Conservation (phyloP, 2,888 invertebrate species). For the Acrobeloides nanus region DNA sequence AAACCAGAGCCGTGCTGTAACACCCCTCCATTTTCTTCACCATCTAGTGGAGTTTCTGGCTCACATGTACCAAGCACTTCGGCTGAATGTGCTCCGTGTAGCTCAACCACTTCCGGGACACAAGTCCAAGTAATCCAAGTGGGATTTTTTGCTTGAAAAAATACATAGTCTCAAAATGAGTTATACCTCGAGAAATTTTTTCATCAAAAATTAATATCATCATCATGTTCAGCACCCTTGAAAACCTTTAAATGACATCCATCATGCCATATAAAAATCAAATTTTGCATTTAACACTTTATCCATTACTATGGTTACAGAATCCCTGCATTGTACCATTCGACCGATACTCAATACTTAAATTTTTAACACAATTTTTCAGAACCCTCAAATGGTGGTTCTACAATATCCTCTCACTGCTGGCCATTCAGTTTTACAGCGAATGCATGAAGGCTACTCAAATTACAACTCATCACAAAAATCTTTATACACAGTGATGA, state of each 20-base stretch:
- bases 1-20: conserved; percentile 14
- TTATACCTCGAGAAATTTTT: too few species aligned
- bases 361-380: not conserved
- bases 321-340: not conserved
- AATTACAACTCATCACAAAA: conserved; percentile 33
- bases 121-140: too few species aligned
- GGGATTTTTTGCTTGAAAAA: too few species aligned
- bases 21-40: not conserved
- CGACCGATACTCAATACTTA: not conserved
- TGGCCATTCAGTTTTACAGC: conserved; percentile 20
- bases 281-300: conserved; percentile 3
- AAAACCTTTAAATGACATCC: too few species aligned
- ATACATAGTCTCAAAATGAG: too few species aligned
- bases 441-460: conserved; percentile 26
- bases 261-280: not conserved
- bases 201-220: too few species aligned
- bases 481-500: conserved; percentile 30
- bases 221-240: too few species aligned
- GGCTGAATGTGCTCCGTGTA: not conserved
- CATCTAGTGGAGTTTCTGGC: not conserved
- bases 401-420: conserved; percentile 15
- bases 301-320: not conserved
- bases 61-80: not conserved
- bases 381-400: conserved; percentile 11
- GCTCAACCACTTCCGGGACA: not conserved